Conservation (phyloP, 2,797 vertebrate species). For the Rhinichthys osculus region DNA sequence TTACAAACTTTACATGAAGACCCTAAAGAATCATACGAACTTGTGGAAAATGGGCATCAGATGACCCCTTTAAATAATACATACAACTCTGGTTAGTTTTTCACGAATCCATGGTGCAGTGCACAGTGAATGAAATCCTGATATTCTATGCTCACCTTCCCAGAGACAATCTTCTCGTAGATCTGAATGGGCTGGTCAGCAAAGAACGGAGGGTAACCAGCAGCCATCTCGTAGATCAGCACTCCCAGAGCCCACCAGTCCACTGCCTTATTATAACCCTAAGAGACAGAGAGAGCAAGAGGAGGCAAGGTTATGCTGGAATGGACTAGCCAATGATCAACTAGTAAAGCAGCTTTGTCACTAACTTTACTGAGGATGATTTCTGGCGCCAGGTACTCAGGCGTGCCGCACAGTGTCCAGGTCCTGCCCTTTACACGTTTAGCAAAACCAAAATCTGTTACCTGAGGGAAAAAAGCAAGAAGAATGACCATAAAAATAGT, state of each 20-base stretch:
- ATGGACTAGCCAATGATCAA: not conserved
- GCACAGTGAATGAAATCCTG: not conserved
- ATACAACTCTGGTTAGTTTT: too few species aligned
- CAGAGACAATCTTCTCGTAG: slow-evolving; percentile 97
- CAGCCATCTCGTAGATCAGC: slow-evolving; percentile 98
- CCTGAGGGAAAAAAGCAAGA: slow-evolving; percentile 71
- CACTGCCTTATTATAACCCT: slow-evolving; percentile 97
- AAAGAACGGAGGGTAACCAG: slow-evolving; percentile 95
- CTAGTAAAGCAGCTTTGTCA: not conserved
- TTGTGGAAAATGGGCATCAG: too few species aligned
- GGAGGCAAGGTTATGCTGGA: not conserved
- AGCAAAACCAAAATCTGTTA: slow-evolving; percentile 96
- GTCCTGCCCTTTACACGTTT: slow-evolving; percentile 95
- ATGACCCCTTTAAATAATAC: too few species aligned
- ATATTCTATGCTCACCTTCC: slow-evolving; percentile 82
- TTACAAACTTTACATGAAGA: too few species aligned
- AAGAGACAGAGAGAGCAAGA: not conserved
- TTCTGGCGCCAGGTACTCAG: slow-evolving; percentile 93
- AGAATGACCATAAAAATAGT: not conserved
- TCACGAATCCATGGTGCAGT: not conserved
- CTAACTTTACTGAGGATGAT: slow-evolving; percentile 94
- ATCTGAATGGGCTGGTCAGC: slow-evolving; percentile 97
- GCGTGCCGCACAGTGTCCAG: slow-evolving; percentile 94
- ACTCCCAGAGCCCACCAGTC: slow-evolving; percentile 97
- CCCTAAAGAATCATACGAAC: too few species aligned